phyloP scores from a whole-genome alignment of 1,140 invertebrate genomes.

The Cydia fagiglandana region DNA sequence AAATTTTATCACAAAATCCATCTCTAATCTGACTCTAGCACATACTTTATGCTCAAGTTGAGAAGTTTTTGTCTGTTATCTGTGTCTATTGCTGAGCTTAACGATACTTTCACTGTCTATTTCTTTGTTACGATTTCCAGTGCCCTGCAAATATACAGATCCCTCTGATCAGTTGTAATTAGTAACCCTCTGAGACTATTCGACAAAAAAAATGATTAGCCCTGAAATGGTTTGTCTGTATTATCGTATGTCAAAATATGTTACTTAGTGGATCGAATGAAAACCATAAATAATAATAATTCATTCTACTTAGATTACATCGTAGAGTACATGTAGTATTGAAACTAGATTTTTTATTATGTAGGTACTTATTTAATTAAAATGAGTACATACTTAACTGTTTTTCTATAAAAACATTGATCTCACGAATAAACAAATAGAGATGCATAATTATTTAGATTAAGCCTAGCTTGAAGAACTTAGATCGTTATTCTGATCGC shows the following conservation, averaged over 20 bases:
- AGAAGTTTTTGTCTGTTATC: conserved; percentile 49
- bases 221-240: too few relatives aligned
- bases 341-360: not conserved
- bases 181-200: not conserved
- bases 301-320: not conserved
- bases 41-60: conserved; percentile 52
- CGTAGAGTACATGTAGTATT: not conserved
- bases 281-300: not conserved
- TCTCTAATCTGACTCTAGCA: conserved; percentile 41
- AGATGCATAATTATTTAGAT: not conserved
- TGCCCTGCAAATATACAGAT: conserved; percentile 44
- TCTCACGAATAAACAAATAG: conserved; percentile 18
- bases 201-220: not conserved
- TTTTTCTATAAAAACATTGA: not conserved
- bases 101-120: conserved; percentile 42
- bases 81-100: conserved; percentile 53
- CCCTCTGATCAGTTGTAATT: conserved; percentile 25
- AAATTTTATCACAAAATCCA: conserved; percentile 31
- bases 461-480: not conserved
- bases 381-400: not conserved
- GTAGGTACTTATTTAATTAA: not conserved
- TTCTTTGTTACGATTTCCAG: conserved; percentile 39
- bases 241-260: not conserved
- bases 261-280: not conserved
- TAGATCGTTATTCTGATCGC: not conserved